These are phyloP conservation scores for Leucophenga maculata DNA, from an alignment of 2,888 invertebrate genomes.

Conservation along the genomic window DNA sequence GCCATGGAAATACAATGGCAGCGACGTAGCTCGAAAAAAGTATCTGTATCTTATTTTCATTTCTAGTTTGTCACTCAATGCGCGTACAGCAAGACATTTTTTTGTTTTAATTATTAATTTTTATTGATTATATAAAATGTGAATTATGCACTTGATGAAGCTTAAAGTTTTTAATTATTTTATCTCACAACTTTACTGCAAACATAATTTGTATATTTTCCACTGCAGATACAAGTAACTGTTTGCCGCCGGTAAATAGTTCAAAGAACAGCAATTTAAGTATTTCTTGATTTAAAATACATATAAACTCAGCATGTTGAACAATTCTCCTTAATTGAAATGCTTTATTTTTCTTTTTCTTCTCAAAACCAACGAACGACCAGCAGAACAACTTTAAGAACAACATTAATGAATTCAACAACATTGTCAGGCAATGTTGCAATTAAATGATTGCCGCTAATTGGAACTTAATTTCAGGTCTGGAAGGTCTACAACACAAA, in stretches of 20 bases:
- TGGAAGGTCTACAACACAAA: neutral
- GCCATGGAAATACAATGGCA: slow-evolving; percentile 43
- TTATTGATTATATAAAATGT: neutral
- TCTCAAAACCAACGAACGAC: too few relatives aligned
- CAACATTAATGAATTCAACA: too few relatives aligned
- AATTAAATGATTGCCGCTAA: neutral
- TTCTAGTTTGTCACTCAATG: slow-evolving; percentile 13
- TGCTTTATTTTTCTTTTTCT: too few relatives aligned
- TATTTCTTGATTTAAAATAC: too few relatives aligned
- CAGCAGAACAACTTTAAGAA: too few relatives aligned
- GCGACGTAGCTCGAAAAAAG: too few relatives aligned
- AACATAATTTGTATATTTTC: neutral
- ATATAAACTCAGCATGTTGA: too few relatives aligned
- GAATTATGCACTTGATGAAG: too few relatives aligned
- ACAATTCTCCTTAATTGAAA: too few relatives aligned
- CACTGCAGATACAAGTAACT: neutral
- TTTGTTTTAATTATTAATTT: neutral
- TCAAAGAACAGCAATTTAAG: too few relatives aligned
- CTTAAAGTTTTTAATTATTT: neutral
- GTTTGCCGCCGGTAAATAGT: neutral
- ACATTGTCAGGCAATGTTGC: neutral
- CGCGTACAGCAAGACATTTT: slow-evolving; percentile 1
- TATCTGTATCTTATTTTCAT: neutral
- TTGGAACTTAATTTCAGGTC: neutral
- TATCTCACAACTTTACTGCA: too few relatives aligned